Conservation (phyloP, 2,797 vertebrate genomes). For the Nyctalus aviator region DNA sequence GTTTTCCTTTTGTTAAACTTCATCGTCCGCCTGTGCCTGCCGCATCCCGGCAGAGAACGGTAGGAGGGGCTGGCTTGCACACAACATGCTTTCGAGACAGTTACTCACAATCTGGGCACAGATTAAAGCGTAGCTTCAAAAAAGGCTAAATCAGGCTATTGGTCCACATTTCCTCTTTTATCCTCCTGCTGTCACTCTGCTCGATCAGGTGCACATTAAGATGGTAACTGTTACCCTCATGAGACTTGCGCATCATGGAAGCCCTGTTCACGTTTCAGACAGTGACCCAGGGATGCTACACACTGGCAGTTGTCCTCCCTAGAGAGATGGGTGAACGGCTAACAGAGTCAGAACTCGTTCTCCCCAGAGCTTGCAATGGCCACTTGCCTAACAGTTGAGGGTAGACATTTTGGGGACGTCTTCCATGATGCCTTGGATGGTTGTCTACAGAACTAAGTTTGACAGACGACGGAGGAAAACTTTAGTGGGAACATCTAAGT, state of each 20-base stretch:
- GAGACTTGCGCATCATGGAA: background rate
- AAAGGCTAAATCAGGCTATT: background rate
- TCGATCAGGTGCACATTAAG: background rate
- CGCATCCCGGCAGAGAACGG: background rate
- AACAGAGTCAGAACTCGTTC: background rate
- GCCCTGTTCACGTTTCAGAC: background rate
- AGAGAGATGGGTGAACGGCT: background rate
- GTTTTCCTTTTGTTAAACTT: slow-evolving; percentile 71
- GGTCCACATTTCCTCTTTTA: background rate
- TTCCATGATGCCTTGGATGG: background rate
- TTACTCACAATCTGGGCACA: background rate
- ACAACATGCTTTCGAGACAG: background rate
- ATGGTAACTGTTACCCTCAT: background rate
- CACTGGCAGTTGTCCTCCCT: background rate
- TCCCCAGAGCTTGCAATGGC: background rate
- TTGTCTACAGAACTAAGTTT: background rate
- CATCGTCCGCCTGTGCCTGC: background rate
- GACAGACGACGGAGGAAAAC: background rate
- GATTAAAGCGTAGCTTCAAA: background rate
- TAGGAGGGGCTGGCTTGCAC: background rate
- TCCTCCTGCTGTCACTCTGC: background rate
- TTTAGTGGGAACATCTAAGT: background rate
- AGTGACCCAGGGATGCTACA: background rate
- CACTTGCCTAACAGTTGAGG: background rate
- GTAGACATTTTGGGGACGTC: background rate